Conservation (phyloP, 2,797 vertebrate species). For the Pseudotriccus pelzelni region DNA sequence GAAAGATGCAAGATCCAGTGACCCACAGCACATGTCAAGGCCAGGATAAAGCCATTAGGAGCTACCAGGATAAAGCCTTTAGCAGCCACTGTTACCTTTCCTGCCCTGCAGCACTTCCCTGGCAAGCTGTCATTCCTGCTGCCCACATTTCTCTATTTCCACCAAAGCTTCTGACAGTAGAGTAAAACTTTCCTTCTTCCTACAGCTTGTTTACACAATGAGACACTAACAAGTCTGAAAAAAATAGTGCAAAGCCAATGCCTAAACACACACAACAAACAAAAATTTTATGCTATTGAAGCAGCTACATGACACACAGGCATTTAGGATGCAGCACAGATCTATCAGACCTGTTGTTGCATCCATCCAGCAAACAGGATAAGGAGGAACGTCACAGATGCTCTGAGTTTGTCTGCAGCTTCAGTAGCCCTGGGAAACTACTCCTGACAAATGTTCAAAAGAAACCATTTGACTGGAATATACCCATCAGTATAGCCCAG, state of each 20-base stretch:
- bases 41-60: not conserved
- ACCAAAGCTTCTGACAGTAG: not conserved
- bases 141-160: fast-evolving
- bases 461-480: not conserved
- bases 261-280: not conserved
- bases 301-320: not conserved
- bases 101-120: not conserved
- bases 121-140: not conserved
- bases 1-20: not conserved
- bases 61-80: not conserved
- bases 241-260: not conserved
- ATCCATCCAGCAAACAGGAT: not conserved
- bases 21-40: fast-evolving
- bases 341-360: not conserved
- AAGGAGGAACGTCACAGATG: not conserved
- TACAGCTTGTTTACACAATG: not conserved
- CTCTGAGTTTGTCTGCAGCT: not conserved
- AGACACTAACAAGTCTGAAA: not conserved
- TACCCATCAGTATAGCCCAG: not conserved
- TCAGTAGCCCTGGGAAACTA: not conserved
- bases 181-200: not conserved
- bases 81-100: not conserved
- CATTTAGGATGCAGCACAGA: not conserved
- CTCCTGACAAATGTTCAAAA: not conserved
- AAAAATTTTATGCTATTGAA: not conserved